A percentile compares a stretch with the other conserved stretches of the same genome.
Evolutionary conservation across 1,140 invertebrate genomes (phyloP).

Genomic region (Drosophila triauraria): DNA sequence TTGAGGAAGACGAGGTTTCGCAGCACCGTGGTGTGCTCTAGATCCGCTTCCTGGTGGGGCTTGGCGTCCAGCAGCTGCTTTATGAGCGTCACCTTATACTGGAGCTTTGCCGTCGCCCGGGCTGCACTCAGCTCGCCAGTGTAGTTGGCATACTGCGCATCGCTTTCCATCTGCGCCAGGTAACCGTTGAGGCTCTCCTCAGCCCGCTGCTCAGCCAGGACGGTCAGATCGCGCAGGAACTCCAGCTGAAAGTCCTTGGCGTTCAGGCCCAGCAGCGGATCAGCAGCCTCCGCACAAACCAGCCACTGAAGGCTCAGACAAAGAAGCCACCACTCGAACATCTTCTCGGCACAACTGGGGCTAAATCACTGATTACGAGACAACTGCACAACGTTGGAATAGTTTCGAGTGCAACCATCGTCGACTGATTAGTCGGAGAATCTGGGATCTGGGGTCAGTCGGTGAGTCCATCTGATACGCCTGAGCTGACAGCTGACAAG

Average conservation of each 20-base stretch:
- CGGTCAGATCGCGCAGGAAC: conserved; percentile 46
- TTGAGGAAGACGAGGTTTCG: conserved; percentile 67
- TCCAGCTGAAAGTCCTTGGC: conserved; percentile 64
- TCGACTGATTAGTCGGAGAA: conserved; percentile 21
- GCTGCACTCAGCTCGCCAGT: conserved; percentile 28
- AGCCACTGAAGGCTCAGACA: conserved; percentile 7
- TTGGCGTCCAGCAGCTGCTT: conserved; percentile 67
- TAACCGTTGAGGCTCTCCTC: conserved; percentile 55
- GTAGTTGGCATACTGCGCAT: conserved; percentile 48
- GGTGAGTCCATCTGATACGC: conserved; percentile 24
- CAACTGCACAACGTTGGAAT: conserved; percentile 20
- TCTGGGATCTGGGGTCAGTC: conserved; percentile 53
- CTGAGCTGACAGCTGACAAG: conserved; percentile 38
- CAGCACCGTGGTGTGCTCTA: conserved; percentile 61
- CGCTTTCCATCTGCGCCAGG: conserved; percentile 34
- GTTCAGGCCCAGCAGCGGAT: conserved; percentile 19
- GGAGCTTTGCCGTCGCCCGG: conserved; percentile 23
- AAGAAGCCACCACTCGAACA: conserved; percentile 22
- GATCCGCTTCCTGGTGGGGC: conserved; percentile 19
- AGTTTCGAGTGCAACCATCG: conserved; percentile 42
- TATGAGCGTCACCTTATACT: conserved; percentile 64
- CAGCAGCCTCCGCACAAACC: conserved; percentile 31
- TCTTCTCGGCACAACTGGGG: conserved; percentile 20
- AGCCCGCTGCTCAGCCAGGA: conserved; percentile 39
- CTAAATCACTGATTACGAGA: conserved; percentile 29